Evolutionary conservation across 2,888 invertebrate species (phyloP).

Genomic region (Acanthosoma haemorrhoidale): DNA sequence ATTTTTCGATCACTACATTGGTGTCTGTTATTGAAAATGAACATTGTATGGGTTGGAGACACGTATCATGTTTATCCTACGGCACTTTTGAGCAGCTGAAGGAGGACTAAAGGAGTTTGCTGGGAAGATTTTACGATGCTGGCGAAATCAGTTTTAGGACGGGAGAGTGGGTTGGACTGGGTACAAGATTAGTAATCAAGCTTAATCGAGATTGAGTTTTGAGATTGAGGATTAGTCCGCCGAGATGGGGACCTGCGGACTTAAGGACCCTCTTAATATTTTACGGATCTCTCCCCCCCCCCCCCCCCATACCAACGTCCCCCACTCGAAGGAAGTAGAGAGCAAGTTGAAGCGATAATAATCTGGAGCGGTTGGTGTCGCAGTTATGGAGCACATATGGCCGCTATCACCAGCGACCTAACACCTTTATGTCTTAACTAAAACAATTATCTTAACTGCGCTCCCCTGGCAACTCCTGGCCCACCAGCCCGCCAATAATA

Average conservation of each 20-base stretch:
- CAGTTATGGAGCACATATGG: not conserved
- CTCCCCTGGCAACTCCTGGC: not conserved
- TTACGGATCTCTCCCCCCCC: not conserved
- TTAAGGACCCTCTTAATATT: conserved; percentile 20
- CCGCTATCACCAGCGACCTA: not conserved
- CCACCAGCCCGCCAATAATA: no score
- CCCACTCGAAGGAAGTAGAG: not conserved
- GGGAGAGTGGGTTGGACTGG: not conserved
- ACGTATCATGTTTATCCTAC: not conserved
- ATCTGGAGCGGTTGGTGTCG: not conserved
- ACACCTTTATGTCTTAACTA: conserved; percentile 15
- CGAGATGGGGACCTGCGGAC: not conserved
- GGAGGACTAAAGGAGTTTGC: conserved; percentile 2
- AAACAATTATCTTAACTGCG: conserved; percentile 4
- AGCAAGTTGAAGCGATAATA: conserved; percentile 5
- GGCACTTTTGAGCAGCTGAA: no score
- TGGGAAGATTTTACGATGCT: not conserved
- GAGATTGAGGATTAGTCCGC: conserved; percentile 14
- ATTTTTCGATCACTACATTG: no score
- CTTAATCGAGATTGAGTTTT: conserved; percentile 26
- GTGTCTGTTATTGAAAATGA: no score
- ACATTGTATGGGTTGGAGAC: no score
- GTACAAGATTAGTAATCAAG: conserved; percentile 22
- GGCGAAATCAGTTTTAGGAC: not conserved
- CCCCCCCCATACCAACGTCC: not conserved